These are phyloP conservation scores for Drosophila busckii DNA, from an alignment of 1,140 invertebrate genomes.

Conservation along the genomic window DNA sequence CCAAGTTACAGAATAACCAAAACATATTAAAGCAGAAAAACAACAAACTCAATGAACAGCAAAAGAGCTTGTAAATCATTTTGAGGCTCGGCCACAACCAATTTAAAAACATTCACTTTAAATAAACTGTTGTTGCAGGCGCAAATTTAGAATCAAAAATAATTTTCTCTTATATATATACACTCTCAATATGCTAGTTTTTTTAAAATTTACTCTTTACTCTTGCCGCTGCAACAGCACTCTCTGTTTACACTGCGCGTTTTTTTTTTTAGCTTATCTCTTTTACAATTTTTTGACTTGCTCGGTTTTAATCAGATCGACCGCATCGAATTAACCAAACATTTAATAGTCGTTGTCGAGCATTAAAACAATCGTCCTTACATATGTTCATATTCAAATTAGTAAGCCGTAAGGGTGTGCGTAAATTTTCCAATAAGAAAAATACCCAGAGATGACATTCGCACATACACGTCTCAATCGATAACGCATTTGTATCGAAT, in stretches of 20 bases:
- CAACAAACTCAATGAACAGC: slow-evolving; percentile 60
- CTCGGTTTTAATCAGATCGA: too few species aligned
- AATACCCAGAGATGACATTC: slow-evolving; percentile 26
- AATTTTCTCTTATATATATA: slow-evolving; percentile 40
- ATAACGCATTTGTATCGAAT: not conserved
- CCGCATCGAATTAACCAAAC: too few species aligned
- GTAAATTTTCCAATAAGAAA: slow-evolving; percentile 44
- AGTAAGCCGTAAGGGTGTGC: slow-evolving; percentile 24
- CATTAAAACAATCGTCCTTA: too few species aligned
- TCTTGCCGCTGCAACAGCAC: slow-evolving; percentile 36
- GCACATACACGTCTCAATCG: slow-evolving; percentile 13
- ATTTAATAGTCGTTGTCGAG: too few species aligned
- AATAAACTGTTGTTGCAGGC: slow-evolving; percentile 19
- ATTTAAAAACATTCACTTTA: slow-evolving; percentile 68
- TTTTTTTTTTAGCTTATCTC: too few species aligned
- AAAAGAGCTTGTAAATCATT: slow-evolving; percentile 75
- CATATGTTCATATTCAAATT: too few species aligned
- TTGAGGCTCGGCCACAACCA: slow-evolving; percentile 64
- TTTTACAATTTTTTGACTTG: slow-evolving; percentile 15
- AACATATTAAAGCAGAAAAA: slow-evolving; percentile 72
- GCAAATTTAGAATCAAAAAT: slow-evolving; percentile 4
- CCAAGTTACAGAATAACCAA: slow-evolving; percentile 74
- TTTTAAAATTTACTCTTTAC: slow-evolving; percentile 36
- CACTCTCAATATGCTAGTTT: slow-evolving; percentile 12
- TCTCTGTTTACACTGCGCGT: slow-evolving; percentile 21